Evolutionary conservation across 2,113 vertebrate genomes (phyloP).

Genomic region (Upupa epops): DNA sequence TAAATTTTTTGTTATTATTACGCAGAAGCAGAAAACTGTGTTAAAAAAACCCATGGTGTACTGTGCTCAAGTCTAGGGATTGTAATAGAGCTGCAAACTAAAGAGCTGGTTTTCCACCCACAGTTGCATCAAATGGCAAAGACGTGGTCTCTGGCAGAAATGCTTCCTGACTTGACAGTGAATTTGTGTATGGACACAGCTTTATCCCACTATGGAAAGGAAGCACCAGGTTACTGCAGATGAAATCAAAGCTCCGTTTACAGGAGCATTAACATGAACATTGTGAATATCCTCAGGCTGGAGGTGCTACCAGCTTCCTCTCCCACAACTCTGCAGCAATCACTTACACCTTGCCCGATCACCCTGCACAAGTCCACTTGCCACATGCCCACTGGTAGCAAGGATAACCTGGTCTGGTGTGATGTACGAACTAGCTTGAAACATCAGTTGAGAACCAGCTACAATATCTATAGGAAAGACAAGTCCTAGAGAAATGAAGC

Average conservation of each 20-base stretch:
- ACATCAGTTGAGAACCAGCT: background rate
- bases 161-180: background rate
- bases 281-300: background rate
- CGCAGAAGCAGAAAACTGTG: background rate
- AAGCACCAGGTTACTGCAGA: background rate
- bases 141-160: background rate
- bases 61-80: background rate
- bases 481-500: background rate
- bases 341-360: background rate
- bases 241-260: background rate
- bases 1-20: background rate
- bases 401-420: background rate
- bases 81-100: background rate
- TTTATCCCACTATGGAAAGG: background rate
- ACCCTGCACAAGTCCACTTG: background rate
- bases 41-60: background rate
- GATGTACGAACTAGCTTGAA: background rate
- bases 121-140: background rate
- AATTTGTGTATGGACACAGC: background rate
- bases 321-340: background rate
- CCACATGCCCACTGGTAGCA: background rate
- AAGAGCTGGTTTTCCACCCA: background rate
- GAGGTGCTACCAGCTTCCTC: background rate
- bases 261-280: background rate
- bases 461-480: background rate